These are phyloP conservation scores for Steinernema carpocapsae DNA, from an alignment of 2,888 invertebrate genomes.

Conservation along the genomic window DNA sequence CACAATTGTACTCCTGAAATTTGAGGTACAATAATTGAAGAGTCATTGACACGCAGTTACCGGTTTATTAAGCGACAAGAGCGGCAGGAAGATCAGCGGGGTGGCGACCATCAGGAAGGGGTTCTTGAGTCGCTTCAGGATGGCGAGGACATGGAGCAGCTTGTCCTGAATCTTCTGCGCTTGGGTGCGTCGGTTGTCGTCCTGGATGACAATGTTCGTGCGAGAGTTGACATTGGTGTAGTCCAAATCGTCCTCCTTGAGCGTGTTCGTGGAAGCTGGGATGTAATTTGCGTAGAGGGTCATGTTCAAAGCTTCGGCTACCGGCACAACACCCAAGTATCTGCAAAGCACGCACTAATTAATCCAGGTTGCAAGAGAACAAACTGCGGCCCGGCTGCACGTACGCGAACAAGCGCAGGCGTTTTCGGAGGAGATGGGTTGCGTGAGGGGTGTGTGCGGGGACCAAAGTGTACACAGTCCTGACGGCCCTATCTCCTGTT, in stretches of 20 bases:
- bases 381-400: neutral
- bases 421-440: neutral
- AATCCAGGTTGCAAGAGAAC: neutral
- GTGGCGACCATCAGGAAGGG: slow-evolving; percentile 18
- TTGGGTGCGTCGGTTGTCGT: too few species aligned
- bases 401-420: neutral
- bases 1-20: slow-evolving; percentile 61
- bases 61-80: neutral
- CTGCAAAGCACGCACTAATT: too few species aligned
- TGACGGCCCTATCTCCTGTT: too few species aligned
- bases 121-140: slow-evolving; percentile 14
- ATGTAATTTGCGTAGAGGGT: slow-evolving; percentile 25
- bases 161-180: neutral
- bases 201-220: neutral
- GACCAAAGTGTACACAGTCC: too few species aligned
- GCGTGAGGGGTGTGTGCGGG: neutral
- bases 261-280: slow-evolving; percentile 5
- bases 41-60: neutral
- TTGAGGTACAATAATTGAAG: neutral
- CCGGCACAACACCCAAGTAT: too few species aligned
- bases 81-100: neutral
- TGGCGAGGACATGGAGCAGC: neutral
- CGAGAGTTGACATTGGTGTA: slow-evolving; percentile 14
- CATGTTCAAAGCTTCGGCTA: neutral
- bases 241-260: slow-evolving; percentile 6